A percentile compares a stretch with the other conserved stretches of the same genome.
Conservation (phyloP, 2,797 vertebrate species). For the Serranus cabrilla region DNA sequence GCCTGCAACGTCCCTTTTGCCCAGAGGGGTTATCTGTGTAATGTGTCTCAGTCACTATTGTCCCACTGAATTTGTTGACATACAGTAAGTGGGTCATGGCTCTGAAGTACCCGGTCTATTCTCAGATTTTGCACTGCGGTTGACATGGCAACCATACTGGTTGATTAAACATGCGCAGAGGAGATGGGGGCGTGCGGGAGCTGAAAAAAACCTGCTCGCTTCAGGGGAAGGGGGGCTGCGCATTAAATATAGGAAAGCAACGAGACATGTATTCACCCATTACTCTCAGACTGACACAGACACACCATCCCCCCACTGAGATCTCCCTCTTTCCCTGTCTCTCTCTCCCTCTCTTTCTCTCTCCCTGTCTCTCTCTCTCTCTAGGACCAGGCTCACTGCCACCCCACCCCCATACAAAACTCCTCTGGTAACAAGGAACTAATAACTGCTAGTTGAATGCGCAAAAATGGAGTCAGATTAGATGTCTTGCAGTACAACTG, state of each 20-base stretch:
- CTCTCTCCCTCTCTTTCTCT: constrained; percentile 11
- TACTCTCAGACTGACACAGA: constrained; percentile 69
- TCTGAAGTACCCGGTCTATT: constrained; percentile 90
- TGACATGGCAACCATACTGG: constrained; percentile 95
- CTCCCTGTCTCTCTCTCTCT: constrained; percentile 29
- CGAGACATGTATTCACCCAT: constrained; percentile 63
- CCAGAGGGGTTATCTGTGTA: constrained; percentile 85
- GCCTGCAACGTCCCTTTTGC: constrained; percentile 70
- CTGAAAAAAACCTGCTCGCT: constrained; percentile 77
- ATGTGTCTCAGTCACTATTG: constrained; percentile 90
- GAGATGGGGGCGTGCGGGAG: constrained; percentile 72
- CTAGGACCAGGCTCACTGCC: constrained; percentile 42
- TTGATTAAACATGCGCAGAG: constrained; percentile 94
- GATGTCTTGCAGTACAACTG: constrained; percentile 13
- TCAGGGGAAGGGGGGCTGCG: constrained; percentile 67
- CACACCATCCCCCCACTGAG: constrained; percentile 69
- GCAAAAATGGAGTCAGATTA: constrained; percentile 37
- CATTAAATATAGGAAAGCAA: constrained; percentile 75
- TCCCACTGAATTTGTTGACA: constrained; percentile 94
- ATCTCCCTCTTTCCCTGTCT: background rate
- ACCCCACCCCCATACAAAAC: constrained; percentile 59
- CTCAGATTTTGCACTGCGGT: constrained; percentile 89
- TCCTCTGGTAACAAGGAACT: constrained; percentile 57
- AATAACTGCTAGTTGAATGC: constrained; percentile 40
- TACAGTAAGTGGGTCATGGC: constrained; percentile 97